A percentile compares a stretch with the other conserved stretches of the same genome.
These are phyloP conservation scores for Kryphioiulus occultus DNA, from an alignment of 2,888 invertebrate species.

Conservation along the genomic window DNA sequence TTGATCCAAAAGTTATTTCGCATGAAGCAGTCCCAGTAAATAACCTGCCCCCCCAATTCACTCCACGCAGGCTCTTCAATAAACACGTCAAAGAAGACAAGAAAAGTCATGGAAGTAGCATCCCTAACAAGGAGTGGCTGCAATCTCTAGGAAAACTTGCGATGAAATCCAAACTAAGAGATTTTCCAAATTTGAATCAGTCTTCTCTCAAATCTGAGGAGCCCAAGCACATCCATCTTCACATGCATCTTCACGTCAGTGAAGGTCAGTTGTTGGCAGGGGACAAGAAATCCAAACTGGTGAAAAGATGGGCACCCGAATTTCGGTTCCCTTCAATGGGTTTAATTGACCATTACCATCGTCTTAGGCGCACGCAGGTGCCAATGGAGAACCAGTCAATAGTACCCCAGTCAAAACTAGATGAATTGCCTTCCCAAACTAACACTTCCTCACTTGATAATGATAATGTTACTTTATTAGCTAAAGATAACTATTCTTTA, in stretches of 20 bases:
- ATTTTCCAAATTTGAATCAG: background rate
- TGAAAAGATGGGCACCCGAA: background rate
- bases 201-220: background rate
- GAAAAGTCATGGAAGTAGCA: background rate
- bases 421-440: background rate
- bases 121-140: background rate
- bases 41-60: background rate
- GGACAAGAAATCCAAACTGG: background rate
- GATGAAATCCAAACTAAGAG: background rate
- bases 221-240: slow-evolving; percentile 1
- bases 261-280: background rate
- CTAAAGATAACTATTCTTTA: too few species aligned
- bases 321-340: too few species aligned
- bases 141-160: background rate
- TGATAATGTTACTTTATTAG: too few species aligned
- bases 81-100: background rate
- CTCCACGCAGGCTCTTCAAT: background rate
- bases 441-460: too few species aligned
- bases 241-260: background rate
- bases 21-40: background rate
- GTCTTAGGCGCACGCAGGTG: background rate
- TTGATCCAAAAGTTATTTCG: background rate
- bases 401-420: background rate
- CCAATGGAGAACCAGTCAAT: background rate
- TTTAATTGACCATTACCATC: too few species aligned